Percentiles rank a stretch among this genome's conserved stretches.
phyloP scores from a whole-genome alignment of 2,888 invertebrate species.

The Bruchidius siliquastri region DNA sequence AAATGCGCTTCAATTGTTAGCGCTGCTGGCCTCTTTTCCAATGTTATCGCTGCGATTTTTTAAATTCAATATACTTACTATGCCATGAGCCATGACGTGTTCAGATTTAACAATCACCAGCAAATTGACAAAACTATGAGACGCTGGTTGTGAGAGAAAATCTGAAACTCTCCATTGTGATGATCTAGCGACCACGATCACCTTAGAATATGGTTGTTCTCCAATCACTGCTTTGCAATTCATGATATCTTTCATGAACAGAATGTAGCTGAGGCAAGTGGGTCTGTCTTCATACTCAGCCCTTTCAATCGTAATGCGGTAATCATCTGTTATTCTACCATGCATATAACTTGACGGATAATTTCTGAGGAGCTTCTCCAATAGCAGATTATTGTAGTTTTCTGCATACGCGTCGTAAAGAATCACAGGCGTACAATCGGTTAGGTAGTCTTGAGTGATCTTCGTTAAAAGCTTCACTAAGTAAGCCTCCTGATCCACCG shows the following conservation, averaged over 20 bases:
- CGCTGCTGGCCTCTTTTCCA: too few relatives aligned
- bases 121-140: conserved; percentile 66
- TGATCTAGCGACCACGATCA: conserved; percentile 64
- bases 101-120: conserved; percentile 65
- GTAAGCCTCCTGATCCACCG: conserved; percentile 53
- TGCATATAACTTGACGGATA: conserved; percentile 59
- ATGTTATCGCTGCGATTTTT: too few relatives aligned
- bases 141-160: conserved; percentile 58
- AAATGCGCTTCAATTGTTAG: too few relatives aligned
- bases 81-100: conserved; percentile 40
- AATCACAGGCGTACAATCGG: conserved; percentile 60
- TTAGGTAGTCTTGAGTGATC: conserved; percentile 56
- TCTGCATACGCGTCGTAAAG: conserved; percentile 60
- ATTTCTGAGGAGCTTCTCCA: conserved; percentile 55
- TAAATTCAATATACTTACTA: conserved; percentile 29
- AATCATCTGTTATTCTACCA: conserved; percentile 55
- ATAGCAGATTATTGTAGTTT: conserved; percentile 51
- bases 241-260: conserved; percentile 64
- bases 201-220: conserved; percentile 58
- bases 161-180: conserved; percentile 73
- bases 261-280: conserved; percentile 60
- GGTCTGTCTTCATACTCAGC: conserved; percentile 8
- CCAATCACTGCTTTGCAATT: conserved; percentile 57
- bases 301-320: conserved; percentile 37
- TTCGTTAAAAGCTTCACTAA: conserved; percentile 57